These are phyloP conservation scores for Choloepus didactylus DNA, from an alignment of 2,797 vertebrate species.

Conservation along the genomic window DNA sequence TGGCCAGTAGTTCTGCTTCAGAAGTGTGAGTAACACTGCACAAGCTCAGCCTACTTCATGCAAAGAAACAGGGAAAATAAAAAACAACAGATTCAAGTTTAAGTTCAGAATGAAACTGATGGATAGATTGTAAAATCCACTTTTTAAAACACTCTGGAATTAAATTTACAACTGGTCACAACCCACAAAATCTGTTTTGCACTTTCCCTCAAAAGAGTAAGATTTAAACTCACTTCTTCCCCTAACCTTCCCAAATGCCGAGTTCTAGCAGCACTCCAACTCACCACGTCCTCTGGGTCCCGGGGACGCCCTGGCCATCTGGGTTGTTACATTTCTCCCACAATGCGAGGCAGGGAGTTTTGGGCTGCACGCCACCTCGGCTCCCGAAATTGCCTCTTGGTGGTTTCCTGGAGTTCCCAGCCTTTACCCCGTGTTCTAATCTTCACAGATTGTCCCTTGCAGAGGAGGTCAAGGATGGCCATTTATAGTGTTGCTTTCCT, in stretches of 20 bases:
- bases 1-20: not conserved
- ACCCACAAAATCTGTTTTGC: not conserved
- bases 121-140: constrained; percentile 25
- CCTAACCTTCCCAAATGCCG: not conserved
- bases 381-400: fast-evolving
- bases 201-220: not conserved
- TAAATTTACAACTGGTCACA: not conserved
- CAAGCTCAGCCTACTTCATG: not conserved
- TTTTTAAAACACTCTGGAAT: not conserved
- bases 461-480: not conserved
- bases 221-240: constrained; percentile 25
- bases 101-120: constrained; percentile 39
- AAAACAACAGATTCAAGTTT: not conserved
- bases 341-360: not conserved
- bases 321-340: not conserved
- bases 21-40: not conserved
- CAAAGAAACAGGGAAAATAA: not conserved
- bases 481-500: fast-evolving
- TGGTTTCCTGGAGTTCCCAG: too few relatives aligned
- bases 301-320: not conserved
- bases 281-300: not conserved
- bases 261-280: not conserved
- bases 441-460: not conserved
- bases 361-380: not conserved
- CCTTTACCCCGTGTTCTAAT: not conserved